Base-by-base conservation (phyloP, 1,140 invertebrate species). In the Sinonovacula constricta region DNA sequence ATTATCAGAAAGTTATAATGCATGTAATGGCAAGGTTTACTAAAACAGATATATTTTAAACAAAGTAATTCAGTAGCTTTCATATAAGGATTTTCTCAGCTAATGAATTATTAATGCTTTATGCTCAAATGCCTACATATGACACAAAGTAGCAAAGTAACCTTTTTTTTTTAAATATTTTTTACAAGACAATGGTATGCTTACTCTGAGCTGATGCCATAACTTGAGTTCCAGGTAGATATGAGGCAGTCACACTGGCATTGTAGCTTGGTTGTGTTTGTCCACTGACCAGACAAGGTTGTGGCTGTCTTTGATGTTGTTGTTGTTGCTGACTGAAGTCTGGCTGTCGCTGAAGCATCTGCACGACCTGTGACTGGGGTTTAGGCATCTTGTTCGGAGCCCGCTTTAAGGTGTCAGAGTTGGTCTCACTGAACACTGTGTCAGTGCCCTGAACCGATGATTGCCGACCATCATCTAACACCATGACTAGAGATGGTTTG, bases 401-500 rank as follows among this genome's bases (percentile, higher is more conserved):
- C 30, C 69, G 49, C 33, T 66, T 65, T 1, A 66, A 53, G 36
- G 74, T 78, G 22, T 66, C 60, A n/a, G n/a, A n/a, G 22, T 28
- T 79, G 33, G 49, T 75, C 31, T 83, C 71, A 39, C 79, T 75
- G 65, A 81, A 84, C 60, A 77, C 33, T 26, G 28, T 24, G 26
- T 75, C 59, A 30, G 54, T 22, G 34, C 76, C 80, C 26, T 75
- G 24, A 31, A 80, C 78, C 2, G 68, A n/a, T 12, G 31, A 10
- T 18, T 70, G 72, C 2, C 26, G 36, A 34, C 39, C 66, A 54
- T 86, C 85, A 59, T 72, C 77, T 30, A 84, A 56, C 33, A 81
- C 39, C 63, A 85, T 79, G 26, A 81, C 80, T 54, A 88, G 83
- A 24, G 86, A 88, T 15, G 88, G 84, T 70, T 90, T 90, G 18